phyloP scores from a whole-genome alignment of 2,113 vertebrate genomes.

The Recurvirostra avosetta region DNA sequence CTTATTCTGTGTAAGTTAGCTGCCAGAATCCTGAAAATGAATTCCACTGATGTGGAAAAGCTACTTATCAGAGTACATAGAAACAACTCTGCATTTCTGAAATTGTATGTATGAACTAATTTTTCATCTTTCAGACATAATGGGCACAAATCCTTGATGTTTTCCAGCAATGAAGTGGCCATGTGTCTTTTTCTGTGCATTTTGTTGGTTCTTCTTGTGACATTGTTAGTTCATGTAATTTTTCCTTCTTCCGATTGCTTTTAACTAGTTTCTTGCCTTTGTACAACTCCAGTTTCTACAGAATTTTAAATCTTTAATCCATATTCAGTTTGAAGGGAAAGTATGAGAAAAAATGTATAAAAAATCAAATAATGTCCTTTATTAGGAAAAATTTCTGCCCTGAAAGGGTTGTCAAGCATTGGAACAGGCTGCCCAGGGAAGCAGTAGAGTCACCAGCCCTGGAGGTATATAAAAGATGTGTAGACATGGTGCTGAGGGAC shows the following conservation, averaged over 20 bases:
- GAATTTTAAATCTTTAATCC: neutral
- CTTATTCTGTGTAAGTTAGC: neutral
- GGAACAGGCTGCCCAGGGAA: neutral
- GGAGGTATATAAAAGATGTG: neutral
- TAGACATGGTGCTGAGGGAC: neutral
- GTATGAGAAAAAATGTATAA: neutral
- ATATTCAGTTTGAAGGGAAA: neutral
- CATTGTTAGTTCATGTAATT: neutral
- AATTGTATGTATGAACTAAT: neutral
- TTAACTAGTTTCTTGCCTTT: neutral
- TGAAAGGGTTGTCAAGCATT: neutral
- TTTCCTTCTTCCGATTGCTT: neutral
- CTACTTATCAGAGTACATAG: neutral
- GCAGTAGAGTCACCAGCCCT: neutral
- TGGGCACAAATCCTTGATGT: neutral
- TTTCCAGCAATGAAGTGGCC: neutral
- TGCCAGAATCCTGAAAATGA: neutral
- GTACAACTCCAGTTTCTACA: neutral
- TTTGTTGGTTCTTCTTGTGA: neutral
- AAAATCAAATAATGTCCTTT: neutral
- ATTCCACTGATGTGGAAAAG: neutral
- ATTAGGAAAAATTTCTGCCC: neutral
- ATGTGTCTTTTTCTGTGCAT: neutral
- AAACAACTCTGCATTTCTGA: neutral
- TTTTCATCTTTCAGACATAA: neutral